Conservation (phyloP, 1,140 invertebrate genomes). For the Drosophila nasuta region DNA sequence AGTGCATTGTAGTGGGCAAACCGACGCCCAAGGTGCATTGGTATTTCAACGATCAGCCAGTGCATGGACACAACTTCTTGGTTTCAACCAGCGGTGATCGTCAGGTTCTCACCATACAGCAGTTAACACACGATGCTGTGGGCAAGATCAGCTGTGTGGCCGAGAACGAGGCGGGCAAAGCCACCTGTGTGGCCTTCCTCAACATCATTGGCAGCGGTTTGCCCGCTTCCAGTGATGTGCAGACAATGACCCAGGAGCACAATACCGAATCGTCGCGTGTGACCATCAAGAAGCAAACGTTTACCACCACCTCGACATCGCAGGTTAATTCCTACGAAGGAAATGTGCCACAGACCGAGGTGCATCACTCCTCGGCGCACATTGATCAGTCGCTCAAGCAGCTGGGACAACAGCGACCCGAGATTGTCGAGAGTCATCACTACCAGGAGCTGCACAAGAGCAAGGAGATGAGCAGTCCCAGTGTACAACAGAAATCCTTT, state of each 20-base stretch:
- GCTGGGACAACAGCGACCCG: conserved; percentile 71
- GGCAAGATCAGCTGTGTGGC: conserved; percentile 91
- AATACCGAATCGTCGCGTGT: conserved; percentile 80
- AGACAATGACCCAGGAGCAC: conserved; percentile 77
- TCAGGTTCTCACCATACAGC: conserved; percentile 89
- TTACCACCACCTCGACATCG: conserved; percentile 81
- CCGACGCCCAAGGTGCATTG: conserved; percentile 93
- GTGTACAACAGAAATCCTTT: conserved; percentile 76
- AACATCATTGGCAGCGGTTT: conserved; percentile 84
- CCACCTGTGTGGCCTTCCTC: conserved; percentile 88
- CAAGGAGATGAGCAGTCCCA: conserved; percentile 72
- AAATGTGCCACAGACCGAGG: conserved; percentile 76
- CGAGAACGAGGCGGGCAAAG: conserved; percentile 91
- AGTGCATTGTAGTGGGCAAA: conserved; percentile 90
- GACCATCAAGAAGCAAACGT: conserved; percentile 83
- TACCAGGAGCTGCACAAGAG: conserved; percentile 81
- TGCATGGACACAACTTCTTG: conserved; percentile 90
- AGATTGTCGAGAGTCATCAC: conserved; percentile 79
- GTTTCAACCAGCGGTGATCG: conserved; percentile 89
- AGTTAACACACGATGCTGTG: conserved; percentile 86
- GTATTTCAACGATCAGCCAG: conserved; percentile 90
- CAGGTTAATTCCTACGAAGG: conserved; percentile 84
- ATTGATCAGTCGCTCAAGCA: conserved; percentile 81
- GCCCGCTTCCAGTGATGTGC: conserved; percentile 65
- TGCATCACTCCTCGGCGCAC: conserved; percentile 74